These are phyloP conservation scores for Agriotes lineatus DNA, from an alignment of 2,888 invertebrate genomes.

Conservation along the genomic window DNA sequence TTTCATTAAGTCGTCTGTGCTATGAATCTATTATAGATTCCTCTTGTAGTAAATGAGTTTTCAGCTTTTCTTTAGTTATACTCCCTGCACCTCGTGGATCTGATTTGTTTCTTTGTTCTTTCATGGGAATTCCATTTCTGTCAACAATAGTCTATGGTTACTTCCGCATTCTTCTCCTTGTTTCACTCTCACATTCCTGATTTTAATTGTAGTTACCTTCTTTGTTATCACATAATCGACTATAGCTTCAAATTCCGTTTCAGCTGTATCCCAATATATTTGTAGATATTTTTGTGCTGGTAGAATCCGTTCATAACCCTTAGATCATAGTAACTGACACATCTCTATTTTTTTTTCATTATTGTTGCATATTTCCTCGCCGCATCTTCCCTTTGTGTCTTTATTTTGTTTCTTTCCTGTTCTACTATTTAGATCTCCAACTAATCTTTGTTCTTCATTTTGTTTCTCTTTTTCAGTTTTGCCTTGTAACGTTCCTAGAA, in stretches of 20 bases:
- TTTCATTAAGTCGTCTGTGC: too few species aligned
- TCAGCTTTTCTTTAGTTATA: background rate
- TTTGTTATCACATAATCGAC: background rate
- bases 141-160: background rate
- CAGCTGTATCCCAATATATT: background rate
- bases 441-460: too few species aligned
- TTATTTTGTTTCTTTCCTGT: too few species aligned
- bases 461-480: background rate
- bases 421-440: background rate
- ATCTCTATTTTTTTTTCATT: background rate
- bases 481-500: background rate
- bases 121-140: background rate
- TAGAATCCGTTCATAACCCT: background rate
- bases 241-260: background rate
- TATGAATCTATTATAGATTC: background rate
- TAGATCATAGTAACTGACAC: background rate
- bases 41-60: background rate
- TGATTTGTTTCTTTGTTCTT: background rate
- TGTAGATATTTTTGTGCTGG: background rate
- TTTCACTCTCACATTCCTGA: background rate
- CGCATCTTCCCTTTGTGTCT: background rate
- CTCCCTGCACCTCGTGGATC: background rate
- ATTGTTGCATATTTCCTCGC: background rate
- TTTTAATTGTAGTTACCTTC: background rate
- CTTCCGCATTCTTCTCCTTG: background rate